phyloP scores from a whole-genome alignment of 2,888 invertebrate genomes.

The Apamea anceps region DNA sequence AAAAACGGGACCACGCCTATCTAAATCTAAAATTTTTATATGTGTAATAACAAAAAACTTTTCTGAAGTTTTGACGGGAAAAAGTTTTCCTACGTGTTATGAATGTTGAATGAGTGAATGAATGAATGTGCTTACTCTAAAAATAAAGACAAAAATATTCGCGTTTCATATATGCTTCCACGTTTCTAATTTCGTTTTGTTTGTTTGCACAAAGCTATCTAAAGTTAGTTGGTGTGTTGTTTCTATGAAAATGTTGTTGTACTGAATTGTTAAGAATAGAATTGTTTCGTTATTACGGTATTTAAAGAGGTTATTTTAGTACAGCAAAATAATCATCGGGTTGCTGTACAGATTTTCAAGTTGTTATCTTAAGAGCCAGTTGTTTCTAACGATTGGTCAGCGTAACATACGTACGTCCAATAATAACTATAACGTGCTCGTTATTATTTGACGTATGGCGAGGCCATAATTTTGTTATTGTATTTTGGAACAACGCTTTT shows the following conservation, averaged over 20 bases:
- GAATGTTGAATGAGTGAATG: constrained; percentile 58
- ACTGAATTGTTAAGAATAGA: constrained; percentile 16
- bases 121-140: constrained; percentile 49
- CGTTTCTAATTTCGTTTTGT: constrained; percentile 50
- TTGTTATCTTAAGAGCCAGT: too few relatives aligned
- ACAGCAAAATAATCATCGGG: background rate
- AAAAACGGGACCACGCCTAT: constrained; percentile 23
- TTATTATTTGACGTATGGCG: too few relatives aligned
- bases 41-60: constrained; percentile 41
- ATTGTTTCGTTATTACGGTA: background rate
- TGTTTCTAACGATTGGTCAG: too few relatives aligned
- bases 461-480: too few relatives aligned
- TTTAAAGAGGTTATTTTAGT: background rate
- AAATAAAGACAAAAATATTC: constrained; percentile 57
- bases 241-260: constrained; percentile 29
- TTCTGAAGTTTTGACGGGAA: constrained; percentile 53
- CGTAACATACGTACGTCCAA: too few relatives aligned
- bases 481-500: too few relatives aligned
- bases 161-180: constrained; percentile 30
- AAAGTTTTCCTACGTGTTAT: constrained; percentile 61
- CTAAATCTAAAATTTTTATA: constrained; percentile 32
- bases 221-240: constrained; percentile 16
- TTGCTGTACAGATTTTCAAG: background rate
- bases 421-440: too few relatives aligned
- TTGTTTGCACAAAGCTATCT: constrained; percentile 35